phyloP scores from a whole-genome alignment of 2,888 invertebrate genomes.

The Hydroisotoma schaefferi region DNA sequence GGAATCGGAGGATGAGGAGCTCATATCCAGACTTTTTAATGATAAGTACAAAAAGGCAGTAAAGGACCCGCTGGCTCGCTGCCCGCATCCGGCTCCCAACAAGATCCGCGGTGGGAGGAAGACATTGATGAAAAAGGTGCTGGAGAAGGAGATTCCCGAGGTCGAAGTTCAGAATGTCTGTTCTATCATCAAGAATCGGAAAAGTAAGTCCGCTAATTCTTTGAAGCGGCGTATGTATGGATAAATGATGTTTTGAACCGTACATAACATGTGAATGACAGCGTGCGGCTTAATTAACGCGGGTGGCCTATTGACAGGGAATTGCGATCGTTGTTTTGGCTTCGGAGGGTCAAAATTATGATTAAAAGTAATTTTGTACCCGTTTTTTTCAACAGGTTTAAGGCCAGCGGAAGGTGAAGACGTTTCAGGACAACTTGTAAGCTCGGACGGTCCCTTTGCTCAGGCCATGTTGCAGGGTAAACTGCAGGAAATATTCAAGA shows the following conservation, averaged over 20 bases:
- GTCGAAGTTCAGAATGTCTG: constrained; percentile 21
- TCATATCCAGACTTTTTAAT: no score
- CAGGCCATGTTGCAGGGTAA: neutral
- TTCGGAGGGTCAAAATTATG: no score
- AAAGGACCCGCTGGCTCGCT: neutral
- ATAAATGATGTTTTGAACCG: no score
- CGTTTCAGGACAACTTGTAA: neutral
- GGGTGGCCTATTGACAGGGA: no score
- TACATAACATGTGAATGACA: no score
- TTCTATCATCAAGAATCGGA: constrained; percentile 11
- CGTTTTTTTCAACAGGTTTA: neutral
- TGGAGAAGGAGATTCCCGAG: constrained; percentile 16
- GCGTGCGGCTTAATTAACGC: no score
- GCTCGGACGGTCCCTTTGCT: neutral
- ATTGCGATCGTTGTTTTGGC: no score
- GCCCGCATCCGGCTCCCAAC: constrained; percentile 26
- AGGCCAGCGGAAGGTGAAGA: neutral
- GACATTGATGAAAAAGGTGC: constrained; percentile 6
- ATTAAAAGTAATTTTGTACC: no score
- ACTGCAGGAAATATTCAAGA: neutral
- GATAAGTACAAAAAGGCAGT: neutral
- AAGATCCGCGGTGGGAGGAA: constrained; percentile 17
- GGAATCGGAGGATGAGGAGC: no score
- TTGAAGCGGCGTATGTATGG: no score
- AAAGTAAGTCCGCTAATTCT: constrained; percentile 18